Conservation (phyloP, 2,113 vertebrate genomes). For the Coptodon rendalli region DNA sequence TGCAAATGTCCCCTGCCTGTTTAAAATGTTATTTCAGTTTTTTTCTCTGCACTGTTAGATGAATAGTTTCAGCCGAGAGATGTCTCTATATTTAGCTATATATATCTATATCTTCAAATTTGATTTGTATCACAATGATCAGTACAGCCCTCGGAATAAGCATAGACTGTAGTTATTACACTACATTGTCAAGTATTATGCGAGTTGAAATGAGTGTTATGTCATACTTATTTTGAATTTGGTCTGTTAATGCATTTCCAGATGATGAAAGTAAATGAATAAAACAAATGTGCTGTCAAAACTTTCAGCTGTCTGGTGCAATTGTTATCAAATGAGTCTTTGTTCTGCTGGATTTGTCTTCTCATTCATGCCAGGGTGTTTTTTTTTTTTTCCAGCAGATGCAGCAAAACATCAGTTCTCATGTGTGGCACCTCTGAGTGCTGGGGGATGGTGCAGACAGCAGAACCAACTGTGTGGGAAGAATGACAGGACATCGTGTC, state of each 20-base stretch:
- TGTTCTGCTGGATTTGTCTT: neutral
- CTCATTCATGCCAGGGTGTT: neutral
- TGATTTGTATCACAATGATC: neutral
- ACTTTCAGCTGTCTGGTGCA: neutral
- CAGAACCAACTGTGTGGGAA: neutral
- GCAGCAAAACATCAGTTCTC: neutral
- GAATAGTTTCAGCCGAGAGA: neutral
- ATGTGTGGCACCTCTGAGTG: neutral
- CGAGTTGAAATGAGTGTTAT: neutral
- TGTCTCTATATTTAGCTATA: neutral
- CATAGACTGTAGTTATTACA: neutral
- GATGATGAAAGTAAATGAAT: neutral
- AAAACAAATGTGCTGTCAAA: neutral
- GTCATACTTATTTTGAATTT: neutral
- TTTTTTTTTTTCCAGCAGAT: constrained; percentile 5
- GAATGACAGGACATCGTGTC: neutral
- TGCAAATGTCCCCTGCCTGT: neutral
- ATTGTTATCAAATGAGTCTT: neutral
- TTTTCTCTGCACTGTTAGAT: neutral
- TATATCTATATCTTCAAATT: neutral
- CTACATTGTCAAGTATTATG: neutral
- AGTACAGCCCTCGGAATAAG: neutral
- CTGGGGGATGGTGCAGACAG: neutral
- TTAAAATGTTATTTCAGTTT: neutral
- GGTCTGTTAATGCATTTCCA: neutral